Evolutionary conservation across 2,113 vertebrate genomes (phyloP).

Genomic region (Garra rufa): DNA sequence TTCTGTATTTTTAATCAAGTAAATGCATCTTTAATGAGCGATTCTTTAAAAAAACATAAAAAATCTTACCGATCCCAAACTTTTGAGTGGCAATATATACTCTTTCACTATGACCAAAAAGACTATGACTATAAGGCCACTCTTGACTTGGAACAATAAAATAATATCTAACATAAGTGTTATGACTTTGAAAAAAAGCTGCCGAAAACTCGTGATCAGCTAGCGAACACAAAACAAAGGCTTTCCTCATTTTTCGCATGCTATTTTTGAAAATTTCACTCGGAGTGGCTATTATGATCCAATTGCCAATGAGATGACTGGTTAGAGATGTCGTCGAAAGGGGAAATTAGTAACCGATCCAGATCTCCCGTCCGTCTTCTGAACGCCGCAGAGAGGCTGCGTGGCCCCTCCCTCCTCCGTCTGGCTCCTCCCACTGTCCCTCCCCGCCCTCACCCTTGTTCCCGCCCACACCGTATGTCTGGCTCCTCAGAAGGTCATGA

Average conservation of each 20-base stretch:
- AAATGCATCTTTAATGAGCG: too few species aligned
- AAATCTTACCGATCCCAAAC: too few species aligned
- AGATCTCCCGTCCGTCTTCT: constrained; percentile 19
- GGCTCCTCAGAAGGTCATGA: constrained; percentile 85
- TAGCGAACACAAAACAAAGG: constrained; percentile 13
- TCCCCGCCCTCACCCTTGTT: constrained; percentile 48
- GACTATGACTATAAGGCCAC: constrained; percentile 51
- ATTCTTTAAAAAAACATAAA: too few species aligned
- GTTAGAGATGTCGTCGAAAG: not conserved
- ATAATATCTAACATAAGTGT: constrained; percentile 11
- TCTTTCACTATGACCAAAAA: constrained; percentile 21
- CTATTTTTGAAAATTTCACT: not conserved
- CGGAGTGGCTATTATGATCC: constrained; percentile 14
- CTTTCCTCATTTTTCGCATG: constrained; percentile 31
- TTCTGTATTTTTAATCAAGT: too few species aligned
- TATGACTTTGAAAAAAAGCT: not conserved
- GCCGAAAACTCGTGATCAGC: constrained; percentile 2
- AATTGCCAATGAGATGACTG: constrained; percentile 18
- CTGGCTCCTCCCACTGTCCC: constrained; percentile 43
- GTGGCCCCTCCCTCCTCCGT: constrained; percentile 6
- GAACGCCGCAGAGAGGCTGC: not conserved
- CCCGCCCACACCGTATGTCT: constrained; percentile 46
- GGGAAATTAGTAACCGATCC: constrained; percentile 11
- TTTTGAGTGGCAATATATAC: too few species aligned
- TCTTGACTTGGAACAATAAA: constrained; percentile 52